Base-by-base conservation (phyloP, 2,797 vertebrate genomes). In the Eospalax fontanierii region DNA sequence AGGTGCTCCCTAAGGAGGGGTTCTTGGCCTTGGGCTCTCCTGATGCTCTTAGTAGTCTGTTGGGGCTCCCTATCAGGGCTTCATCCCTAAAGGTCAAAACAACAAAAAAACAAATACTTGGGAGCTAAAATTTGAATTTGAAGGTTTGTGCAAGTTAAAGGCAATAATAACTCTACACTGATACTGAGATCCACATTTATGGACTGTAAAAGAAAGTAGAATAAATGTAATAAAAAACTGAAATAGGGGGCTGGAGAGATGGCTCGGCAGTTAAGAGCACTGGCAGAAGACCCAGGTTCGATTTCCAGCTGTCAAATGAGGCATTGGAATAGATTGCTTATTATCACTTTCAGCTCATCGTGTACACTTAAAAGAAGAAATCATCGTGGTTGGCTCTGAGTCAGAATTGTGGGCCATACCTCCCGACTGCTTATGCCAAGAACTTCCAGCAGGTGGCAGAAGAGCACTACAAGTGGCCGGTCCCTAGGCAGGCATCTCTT, bases 381-480 rank as follows among this genome's bases (percentile, higher is more conserved):
- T 35, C 33, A 46, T 75, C 6, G 22, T 43, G 15, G 21, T 35
- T 50, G 40, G 38, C 1, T 6, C 1, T 24, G 6, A 21, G 68
- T 54, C 26, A 38, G 61, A 78, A 86, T 80, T 50, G 54, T 38
- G 8, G 61, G 4, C n/a, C 12, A 33, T 40, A 54, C 46, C 35
- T 76, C 54, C 12, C 61, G 61, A 88, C 12, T 46, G 74, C 33
- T 24, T 35, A 22, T 91, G 19, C 73, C 79, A 74, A 46, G 21
- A 85, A 50, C 4, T 4, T 82, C 97, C 97, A 96, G 97, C 80
- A 97, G 97, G 81, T 90, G 96, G 96, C 93, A 96, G 95, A 78
- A 93, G 63, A 21, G 73, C 16, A 46, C 76, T 15, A 38, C 19
- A 30, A 35, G 74, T 7, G 10, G 22, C 79, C 10, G 71, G 65